These are phyloP conservation scores for Meloe dianella DNA, from an alignment of 2,888 invertebrate species.

Conservation along the genomic window DNA sequence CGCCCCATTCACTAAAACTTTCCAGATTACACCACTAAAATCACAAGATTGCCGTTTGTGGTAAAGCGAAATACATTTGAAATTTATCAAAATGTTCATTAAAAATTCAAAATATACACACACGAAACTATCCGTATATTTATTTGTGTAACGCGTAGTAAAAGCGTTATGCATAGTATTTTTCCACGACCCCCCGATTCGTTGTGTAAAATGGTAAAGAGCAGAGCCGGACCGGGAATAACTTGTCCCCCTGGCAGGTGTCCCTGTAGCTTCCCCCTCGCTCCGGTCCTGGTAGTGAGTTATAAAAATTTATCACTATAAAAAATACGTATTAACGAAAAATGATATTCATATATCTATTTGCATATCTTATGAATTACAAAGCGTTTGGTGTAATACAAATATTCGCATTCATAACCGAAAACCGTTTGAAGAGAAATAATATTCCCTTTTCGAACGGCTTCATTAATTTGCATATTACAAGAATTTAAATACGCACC, in stretches of 20 bases:
- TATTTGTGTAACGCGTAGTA: too few relatives aligned
- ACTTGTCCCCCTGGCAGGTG: too few relatives aligned
- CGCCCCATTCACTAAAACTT: conserved; percentile 22
- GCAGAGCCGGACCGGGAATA: too few relatives aligned
- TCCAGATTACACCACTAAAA: conserved; percentile 30
- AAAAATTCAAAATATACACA: neutral
- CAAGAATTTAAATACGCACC: neutral
- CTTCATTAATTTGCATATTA: conserved; percentile 7
- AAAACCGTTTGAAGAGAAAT: neutral
- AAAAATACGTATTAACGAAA: neutral
- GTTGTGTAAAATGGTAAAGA: too few relatives aligned
- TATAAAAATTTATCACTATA: too few relatives aligned
- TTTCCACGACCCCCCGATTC: too few relatives aligned
- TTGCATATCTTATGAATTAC: conserved; percentile 6
- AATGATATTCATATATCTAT: conserved; percentile 4
- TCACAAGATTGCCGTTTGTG: conserved; percentile 29
- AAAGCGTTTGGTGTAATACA: neutral
- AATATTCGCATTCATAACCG: neutral
- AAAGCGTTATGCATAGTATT: neutral
- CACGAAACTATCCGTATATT: too few relatives aligned
- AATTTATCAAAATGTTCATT: conserved; percentile 13
- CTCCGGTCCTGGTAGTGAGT: too few relatives aligned
- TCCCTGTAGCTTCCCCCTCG: too few relatives aligned
- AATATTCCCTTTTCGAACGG: neutral
- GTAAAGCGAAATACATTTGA: conserved; percentile 20